phyloP scores from a whole-genome alignment of 2,888 invertebrate genomes.

The Meiosimyza decipiens region DNA sequence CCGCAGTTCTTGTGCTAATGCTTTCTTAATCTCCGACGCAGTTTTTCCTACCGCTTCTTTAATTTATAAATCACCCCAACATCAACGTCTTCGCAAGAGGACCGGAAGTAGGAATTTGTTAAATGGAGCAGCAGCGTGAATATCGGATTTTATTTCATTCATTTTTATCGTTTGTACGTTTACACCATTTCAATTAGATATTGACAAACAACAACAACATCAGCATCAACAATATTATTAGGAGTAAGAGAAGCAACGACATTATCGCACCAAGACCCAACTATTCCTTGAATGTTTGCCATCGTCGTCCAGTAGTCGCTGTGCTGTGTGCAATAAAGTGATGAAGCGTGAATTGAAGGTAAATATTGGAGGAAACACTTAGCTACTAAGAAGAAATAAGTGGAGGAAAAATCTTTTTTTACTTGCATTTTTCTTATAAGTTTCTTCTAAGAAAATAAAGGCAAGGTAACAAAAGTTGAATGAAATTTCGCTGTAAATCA shows the following conservation, averaged over 20 bases:
- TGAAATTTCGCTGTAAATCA: constrained; percentile 10
- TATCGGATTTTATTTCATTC: constrained; percentile 42
- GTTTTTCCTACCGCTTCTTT: too few relatives aligned
- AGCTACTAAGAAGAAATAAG: too few relatives aligned
- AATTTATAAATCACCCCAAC: too few relatives aligned
- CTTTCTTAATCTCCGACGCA: too few relatives aligned
- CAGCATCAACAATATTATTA: constrained; percentile 32
- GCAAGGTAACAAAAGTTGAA: background rate
- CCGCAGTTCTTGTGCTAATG: too few relatives aligned
- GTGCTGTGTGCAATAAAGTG: constrained; percentile 52
- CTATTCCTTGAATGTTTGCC: constrained; percentile 1
- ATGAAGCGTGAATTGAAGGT: constrained; percentile 55
- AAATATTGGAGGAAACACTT: constrained; percentile 53
- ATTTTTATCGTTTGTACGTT: constrained; percentile 59
- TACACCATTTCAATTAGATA: constrained; percentile 58
- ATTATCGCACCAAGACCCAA: constrained; percentile 38
- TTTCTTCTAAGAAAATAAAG: background rate
- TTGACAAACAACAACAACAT: constrained; percentile 58
- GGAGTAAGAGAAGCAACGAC: constrained; percentile 12
- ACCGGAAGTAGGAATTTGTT: constrained; percentile 60
- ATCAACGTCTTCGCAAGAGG: too few relatives aligned
- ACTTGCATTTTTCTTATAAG: background rate
- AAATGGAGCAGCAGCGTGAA: constrained; percentile 57
- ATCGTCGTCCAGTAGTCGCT: background rate
- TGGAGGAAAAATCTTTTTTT: background rate